Base-by-base conservation (phyloP, 1,140 invertebrate genomes). In the Drosophila pachea region DNA sequence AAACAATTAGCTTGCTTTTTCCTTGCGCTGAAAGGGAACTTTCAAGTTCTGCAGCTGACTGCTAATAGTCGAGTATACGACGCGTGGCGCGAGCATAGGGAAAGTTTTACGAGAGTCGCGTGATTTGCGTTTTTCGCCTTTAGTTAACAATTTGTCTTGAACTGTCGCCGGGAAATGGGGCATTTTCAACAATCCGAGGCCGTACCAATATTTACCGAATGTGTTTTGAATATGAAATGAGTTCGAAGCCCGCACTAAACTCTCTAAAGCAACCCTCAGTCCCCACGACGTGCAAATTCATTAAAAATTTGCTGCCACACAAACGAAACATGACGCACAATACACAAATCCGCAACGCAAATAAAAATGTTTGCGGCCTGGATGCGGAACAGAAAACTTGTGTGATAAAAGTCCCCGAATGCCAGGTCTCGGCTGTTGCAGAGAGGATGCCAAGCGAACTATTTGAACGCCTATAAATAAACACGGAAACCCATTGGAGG, bases 201-300 rank as follows among this genome's bases (percentile, higher is more conserved):
- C 75, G 77, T 88, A 88, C 88, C 86, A 88, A 88, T 88, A 88
- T 88, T 88, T 88, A 75, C 73, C 72, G 81, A 88, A 88, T 88
- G 86, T 88, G 86, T 88, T 88, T 83, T 86, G 86, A 88, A 88
- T 88, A 78, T 60, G 50, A 88, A 88, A 88, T 88, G 79, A 81
- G 75, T 42, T 48, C 42, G 31, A 43, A 16, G 38, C 42, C 49
- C 35, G 38, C 16, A 48, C 14, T 55, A 53, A 59, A 22, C 22
- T 22, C 22, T 22, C 22, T 48, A 31, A n/a, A 33, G 33, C 53
- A 32, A 65, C 48, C n/a, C 48, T 31, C 42, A 16, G 42, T 43
- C 12, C 63, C 16, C 54, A 42, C 54, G 35, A 66, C 75, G 64
- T 71, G 81, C 79, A 83, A 86, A 83, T 83, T 83, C 79, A 83